Base-by-base conservation (phyloP, 2,113 vertebrate species). In the Urocitellus parryii region DNA sequence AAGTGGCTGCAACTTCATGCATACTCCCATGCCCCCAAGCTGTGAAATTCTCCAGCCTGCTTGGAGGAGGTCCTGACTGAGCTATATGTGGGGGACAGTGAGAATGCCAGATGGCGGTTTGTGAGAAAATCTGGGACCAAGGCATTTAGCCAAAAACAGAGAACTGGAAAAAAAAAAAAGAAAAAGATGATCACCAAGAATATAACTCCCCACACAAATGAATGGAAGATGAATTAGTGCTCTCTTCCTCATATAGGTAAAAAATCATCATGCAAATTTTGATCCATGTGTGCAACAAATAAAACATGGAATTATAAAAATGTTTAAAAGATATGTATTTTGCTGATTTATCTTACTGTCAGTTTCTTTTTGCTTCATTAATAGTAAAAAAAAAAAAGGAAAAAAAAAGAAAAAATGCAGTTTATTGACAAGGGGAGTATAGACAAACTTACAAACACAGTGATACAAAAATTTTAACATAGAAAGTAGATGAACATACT, bases 1-100 rank as follows among this genome's bases (percentile, higher is more conserved):
- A 97, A 96, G 97, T 94, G 93, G 88, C 76, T 96, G 89, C 58
- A 97, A 94, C 76, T 83, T 95, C 25, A 9, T 29, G 61, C 79
- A 72, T 87, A 94, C 79, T 92, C 91, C 95, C 73, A 87, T 93
- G 91, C 39, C 95, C 95, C 88, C 82, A 96, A 97, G 94, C 94
- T 96, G 97, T 97, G 95, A 96, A 97, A 96, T 97, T 97, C 97
- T 98, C 94, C 79, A 97, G 85, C 94, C 91, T 73, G 86, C 82
- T 77, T 90, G 88, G 91, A 97, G 97, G 96, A 97, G 94, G 95
- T 97, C 94, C 96, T 97, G 83, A 96, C 95, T 85, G 94, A 96
- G 91, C 93, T 98, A 94, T 97, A 97, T 95, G 94, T 97, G 93
- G 87, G 85, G 97, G 97, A 96, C 93, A 97, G 91, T 29, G 67